Conservation (phyloP, 92 coral and sea anemone species). For the Porites lobata region DNA sequence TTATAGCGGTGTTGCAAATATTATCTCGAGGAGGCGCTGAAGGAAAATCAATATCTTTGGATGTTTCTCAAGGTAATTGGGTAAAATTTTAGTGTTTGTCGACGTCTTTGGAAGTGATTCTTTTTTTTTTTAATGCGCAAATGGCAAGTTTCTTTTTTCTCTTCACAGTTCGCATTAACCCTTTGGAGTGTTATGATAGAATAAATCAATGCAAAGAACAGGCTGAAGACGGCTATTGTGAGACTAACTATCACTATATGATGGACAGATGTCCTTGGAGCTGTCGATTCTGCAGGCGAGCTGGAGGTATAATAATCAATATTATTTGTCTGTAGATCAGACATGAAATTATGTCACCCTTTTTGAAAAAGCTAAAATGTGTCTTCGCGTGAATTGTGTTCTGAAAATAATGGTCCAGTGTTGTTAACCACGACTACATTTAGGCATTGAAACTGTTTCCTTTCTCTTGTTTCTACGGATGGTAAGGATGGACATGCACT, state of each 20-base stretch:
- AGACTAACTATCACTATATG: conserved; percentile 62
- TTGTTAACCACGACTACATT: too few species aligned
- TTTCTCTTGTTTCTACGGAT: too few species aligned
- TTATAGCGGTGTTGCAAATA: conserved; percentile 1
- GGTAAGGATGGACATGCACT: too few species aligned
- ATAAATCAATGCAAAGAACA: conserved; percentile 16
- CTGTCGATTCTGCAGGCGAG: conserved; percentile 74
- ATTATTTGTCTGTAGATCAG: too few species aligned
- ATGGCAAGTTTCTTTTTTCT: not conserved
- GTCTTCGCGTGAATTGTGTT: too few species aligned
- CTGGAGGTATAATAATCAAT: conserved; percentile 28
- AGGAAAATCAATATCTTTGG: conserved; percentile 13
- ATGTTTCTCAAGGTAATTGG: conserved; percentile 37
- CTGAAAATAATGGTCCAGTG: too few species aligned
- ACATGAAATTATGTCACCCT: too few species aligned
- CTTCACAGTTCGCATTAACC: conserved; percentile 57
- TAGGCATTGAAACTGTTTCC: too few species aligned
- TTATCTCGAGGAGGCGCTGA: not conserved
- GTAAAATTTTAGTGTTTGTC: not conserved
- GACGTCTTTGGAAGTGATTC: too few species aligned
- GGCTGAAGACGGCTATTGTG: conserved; percentile 44
- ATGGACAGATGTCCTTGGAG: conserved; percentile 80
- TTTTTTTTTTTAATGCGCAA: too few species aligned
- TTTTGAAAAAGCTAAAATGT: too few species aligned
- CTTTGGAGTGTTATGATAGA: conserved; percentile 62